Evolutionary conservation across 2,888 invertebrate species (phyloP).

Genomic region (Cheilosia grossa): DNA sequence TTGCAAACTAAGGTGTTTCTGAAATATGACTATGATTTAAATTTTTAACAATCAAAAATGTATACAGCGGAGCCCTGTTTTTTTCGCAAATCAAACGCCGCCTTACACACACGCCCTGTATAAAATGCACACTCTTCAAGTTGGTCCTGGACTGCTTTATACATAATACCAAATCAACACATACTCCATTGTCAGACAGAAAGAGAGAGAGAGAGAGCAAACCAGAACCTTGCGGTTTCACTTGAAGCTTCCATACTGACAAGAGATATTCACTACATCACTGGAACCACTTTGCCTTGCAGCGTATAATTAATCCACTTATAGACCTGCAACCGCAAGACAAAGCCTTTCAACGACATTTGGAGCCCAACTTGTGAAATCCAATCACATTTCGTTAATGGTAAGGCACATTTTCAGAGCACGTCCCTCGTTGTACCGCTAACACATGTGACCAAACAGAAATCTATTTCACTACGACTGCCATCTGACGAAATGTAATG

Average conservation of each 20-base stretch:
- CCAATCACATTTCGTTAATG: conserved; percentile 16
- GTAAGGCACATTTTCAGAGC: conserved; percentile 21
- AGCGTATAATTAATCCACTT: conserved; percentile 40
- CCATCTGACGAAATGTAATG: conserved; percentile 12
- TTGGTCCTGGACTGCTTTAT: too few relatives aligned
- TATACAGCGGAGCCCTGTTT: too few relatives aligned
- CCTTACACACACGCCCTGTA: too few relatives aligned
- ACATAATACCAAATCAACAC: background rate
- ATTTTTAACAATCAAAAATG: too few relatives aligned
- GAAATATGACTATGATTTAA: too few relatives aligned
- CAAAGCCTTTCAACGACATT: conserved; percentile 23
- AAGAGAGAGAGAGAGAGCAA: background rate
- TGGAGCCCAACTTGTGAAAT: conserved; percentile 41
- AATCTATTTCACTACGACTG: conserved; percentile 6
- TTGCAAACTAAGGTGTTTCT: too few relatives aligned
- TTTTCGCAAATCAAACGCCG: too few relatives aligned
- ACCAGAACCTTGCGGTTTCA: conserved; percentile 51
- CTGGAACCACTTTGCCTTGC: background rate
- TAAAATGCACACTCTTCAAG: too few relatives aligned
- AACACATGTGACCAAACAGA: conserved; percentile 4
- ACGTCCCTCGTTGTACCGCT: conserved; percentile 24
- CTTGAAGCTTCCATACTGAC: conserved; percentile 6
- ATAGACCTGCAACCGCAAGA: conserved; percentile 30
- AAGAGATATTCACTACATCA: conserved; percentile 6
- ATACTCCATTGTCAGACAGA: background rate